Evolutionary conservation across 1,140 invertebrate genomes (phyloP), one percentile per base, ranked within the genome.

Genomic region (Meloidogyne chitwoodi): DNA sequence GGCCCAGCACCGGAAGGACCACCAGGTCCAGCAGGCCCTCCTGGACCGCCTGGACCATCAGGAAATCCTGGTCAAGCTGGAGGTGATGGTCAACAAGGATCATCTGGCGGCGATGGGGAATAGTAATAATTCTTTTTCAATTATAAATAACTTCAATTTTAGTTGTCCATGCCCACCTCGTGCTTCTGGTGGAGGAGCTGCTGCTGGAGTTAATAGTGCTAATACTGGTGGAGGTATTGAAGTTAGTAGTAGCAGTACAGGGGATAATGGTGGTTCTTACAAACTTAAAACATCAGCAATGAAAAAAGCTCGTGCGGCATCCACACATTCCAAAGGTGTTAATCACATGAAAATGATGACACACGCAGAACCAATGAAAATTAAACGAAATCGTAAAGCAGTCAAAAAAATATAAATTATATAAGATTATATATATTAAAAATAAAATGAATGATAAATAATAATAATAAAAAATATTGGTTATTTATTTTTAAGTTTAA

Each of bases 131-230:
- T n/a, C 16, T 63, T 48, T 22, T 31, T 34, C 1, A 38, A 38
- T 19, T 12, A 12, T 31, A 34, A 63, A 3, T 12, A 14, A 31
- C n/a, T n/a, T 48, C 2, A 4, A 63, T 41, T 27, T 41, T 29
- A 64, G 64, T 31, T 77, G 75, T 64, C 75, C 75, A 48, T 77
- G 75, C 41, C 75, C 75, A 12, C 61, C 68, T 22, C 71, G 75
- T 11, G 64, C 41, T 29, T 70, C 68, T 11, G 16, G 38, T 19
- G 68, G 68, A 31, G 68, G 68, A 41, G 31, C 5, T 44, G 4
- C 67, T 24, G 22, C 67, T 38, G 65, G 65, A 67, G 22, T 16
- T 24, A 38, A 5, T 38, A 8, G 19, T 19, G 65, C 0, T 24
- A n/a, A 4, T 70, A 19, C 38, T 6, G 48, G n/a, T n/a, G 68